Evolutionary conservation across 2,888 invertebrate species (phyloP).

Genomic region (Leistus spinibarbis): DNA sequence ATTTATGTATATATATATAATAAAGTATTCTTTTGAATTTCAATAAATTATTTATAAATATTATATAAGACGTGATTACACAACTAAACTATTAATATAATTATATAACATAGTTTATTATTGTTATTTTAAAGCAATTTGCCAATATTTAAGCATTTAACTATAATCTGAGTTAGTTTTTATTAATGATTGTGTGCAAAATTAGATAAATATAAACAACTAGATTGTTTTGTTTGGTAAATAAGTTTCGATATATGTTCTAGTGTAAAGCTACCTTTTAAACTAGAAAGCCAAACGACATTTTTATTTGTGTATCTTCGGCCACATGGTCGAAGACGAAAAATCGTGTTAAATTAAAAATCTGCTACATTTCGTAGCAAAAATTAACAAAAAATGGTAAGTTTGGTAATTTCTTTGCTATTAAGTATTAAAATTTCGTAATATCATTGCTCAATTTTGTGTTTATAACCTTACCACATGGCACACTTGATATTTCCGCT

Average conservation of each 20-base stretch:
- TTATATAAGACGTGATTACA: neutral
- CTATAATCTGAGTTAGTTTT: neutral
- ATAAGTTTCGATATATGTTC: neutral
- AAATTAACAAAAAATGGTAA: slow-evolving; percentile 21
- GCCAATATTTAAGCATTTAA: neutral
- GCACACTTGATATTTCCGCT: too few relatives aligned
- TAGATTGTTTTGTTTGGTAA: neutral
- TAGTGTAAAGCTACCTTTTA: neutral
- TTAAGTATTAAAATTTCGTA: too few relatives aligned
- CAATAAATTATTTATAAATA: neutral
- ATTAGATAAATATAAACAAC: neutral
- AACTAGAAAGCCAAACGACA: neutral
- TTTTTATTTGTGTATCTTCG: neutral
- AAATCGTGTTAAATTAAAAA: slow-evolving; percentile 10
- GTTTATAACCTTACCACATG: too few relatives aligned
- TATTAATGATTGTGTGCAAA: neutral
- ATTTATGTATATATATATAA: too few relatives aligned
- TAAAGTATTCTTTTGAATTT: too few relatives aligned
- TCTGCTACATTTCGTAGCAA: slow-evolving; percentile 19
- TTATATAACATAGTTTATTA: neutral
- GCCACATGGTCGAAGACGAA: neutral
- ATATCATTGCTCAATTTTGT: too few relatives aligned
- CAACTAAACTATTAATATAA: neutral
- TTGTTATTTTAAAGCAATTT: neutral
- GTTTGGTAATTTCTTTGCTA: neutral